Evolutionary conservation across 2,797 vertebrate species (phyloP), one percentile per base, ranked within the genome.

Genomic region (Aldrovandia affinis): DNA sequence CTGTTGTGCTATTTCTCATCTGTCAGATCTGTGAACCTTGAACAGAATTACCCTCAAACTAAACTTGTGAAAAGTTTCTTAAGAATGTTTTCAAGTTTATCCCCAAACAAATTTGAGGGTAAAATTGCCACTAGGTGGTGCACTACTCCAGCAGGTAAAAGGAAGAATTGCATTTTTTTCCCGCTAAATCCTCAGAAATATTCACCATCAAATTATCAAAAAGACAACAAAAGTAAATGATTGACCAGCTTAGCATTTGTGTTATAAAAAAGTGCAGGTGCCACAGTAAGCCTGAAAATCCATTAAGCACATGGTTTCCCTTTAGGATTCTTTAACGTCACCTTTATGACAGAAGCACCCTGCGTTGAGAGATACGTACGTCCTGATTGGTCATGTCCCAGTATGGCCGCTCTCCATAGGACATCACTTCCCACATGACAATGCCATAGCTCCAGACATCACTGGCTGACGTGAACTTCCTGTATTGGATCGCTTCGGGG

Each of bases 351-450:
- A 6, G n/a, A 39, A 44, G 44, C 20, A 42, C 7, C 2, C 39
- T 25, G 10, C 30, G 14, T 63, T 36, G 54, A 50, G 39, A 20
- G 36, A 47, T 83, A 89, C 90, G 88, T 88, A 96, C 95, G 82
- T 96, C 95, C 87, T 96, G 95, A 85, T 96, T 96, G 89, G 94
- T 95, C 95, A 96, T 95, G 90, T 95, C 95, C 95, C 95, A 96
- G 90, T 95, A 96, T 1, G 95, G 95, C 84, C 95, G 91, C 86
- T 96, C 95, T 86, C 95, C 95, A n/a, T 95, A 96, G 9, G 95
- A 96, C 95, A 95, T 95, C 86, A 96, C 94, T 84, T 96, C 95
- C 95, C 95, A 96, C 95, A 96, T 96, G 81, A 96, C 95, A 0
- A 96, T 95, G 70, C 95, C 95, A 18, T 95, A 96, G 89, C 95